A percentile compares a stretch with the other conserved stretches of the same genome.
These are phyloP conservation scores for Glaucopsyche alexis DNA, from an alignment of 2,888 invertebrate genomes.

Conservation along the genomic window DNA sequence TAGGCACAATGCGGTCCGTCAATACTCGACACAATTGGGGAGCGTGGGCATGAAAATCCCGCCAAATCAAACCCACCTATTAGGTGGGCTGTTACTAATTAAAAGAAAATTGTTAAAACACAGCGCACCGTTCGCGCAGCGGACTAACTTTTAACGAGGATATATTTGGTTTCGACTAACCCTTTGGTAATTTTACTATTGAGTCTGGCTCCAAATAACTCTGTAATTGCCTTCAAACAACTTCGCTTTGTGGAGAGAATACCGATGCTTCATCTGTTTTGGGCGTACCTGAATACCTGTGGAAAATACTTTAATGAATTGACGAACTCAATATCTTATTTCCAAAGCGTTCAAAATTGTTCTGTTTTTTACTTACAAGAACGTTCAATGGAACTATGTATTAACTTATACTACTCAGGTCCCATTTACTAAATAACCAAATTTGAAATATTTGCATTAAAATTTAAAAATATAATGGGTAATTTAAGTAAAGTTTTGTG, in stretches of 20 bases:
- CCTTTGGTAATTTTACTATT: slow-evolving; percentile 78
- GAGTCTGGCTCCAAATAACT: slow-evolving; percentile 77
- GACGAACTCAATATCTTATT: slow-evolving; percentile 30
- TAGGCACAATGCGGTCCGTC: slow-evolving; percentile 39
- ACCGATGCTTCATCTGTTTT: slow-evolving; percentile 50
- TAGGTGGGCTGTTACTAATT: slow-evolving; percentile 72
- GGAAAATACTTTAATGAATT: slow-evolving; percentile 36
- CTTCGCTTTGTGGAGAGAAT: slow-evolving; percentile 63
- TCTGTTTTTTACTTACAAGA: neutral
- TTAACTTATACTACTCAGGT: too few species aligned
- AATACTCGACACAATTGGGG: slow-evolving; percentile 40
- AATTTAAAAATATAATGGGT: neutral
- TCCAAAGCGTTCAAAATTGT: slow-evolving; percentile 24
- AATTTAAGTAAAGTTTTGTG: slow-evolving; percentile 13
- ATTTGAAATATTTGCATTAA: too few species aligned
- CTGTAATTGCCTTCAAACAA: slow-evolving; percentile 77
- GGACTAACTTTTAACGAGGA: slow-evolving; percentile 79
- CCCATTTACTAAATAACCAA: too few species aligned
- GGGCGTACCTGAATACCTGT: slow-evolving; percentile 42
- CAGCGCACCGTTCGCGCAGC: slow-evolving; percentile 57
- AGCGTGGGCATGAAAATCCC: slow-evolving; percentile 48
- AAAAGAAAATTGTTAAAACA: slow-evolving; percentile 79
- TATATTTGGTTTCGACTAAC: slow-evolving; percentile 77
- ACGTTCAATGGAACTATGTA: too few species aligned
- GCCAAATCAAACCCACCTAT: slow-evolving; percentile 66